Evolutionary conservation across 2,888 invertebrate genomes (phyloP), one percentile per base, ranked within the genome.

Genomic region (Crematogaster levior): DNA sequence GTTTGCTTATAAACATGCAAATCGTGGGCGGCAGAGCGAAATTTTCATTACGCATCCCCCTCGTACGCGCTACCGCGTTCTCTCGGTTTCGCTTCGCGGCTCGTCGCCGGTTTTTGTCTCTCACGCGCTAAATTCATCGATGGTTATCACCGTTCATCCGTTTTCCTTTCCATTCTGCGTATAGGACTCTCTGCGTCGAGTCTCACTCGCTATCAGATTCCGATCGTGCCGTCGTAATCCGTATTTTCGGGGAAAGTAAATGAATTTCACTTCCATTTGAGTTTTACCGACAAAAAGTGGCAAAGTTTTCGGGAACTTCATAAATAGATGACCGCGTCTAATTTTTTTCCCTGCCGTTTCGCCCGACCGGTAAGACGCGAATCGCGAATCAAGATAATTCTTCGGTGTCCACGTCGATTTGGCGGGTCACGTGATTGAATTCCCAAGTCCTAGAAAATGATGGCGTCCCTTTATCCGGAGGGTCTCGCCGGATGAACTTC

Each of bases 1-100:
- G 88, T 90, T 91, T 89, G 90, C 90, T 91, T 91, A 89, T 91
- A 91, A 92, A 91, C 91, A 92, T 92, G 91, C 90, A 91, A 91
- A 92, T 92, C 90, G 88, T 80, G 83, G 74, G 65, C 70, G 82
- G 82, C 82, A 77, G 85, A 86, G 85, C 80, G 82, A 84, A 84
- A 86, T 86, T 86, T 86, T 84, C 84, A 85, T 84, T 86, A 86
- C 83, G 83, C 85, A 65, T 68, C 83, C 73, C 79, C 70, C 83
- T 70, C 83, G 73, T 60, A 48, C 43, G 34, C n/a, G 46, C 72
- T 30, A 48, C 30, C 40, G 61, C 75, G 81, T 79, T 68, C 74
- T 40, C 84, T 66, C 73, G 68, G 58, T 80, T 46, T 68, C 70
- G 63, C 68, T 84, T 82, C 75, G 34, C 81, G 75, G 65, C 61